Percentiles rank a stretch among this genome's conserved stretches.
Evolutionary conservation across 2,113 vertebrate species (phyloP).

Genomic region (Craseonycteris thonglongyai): DNA sequence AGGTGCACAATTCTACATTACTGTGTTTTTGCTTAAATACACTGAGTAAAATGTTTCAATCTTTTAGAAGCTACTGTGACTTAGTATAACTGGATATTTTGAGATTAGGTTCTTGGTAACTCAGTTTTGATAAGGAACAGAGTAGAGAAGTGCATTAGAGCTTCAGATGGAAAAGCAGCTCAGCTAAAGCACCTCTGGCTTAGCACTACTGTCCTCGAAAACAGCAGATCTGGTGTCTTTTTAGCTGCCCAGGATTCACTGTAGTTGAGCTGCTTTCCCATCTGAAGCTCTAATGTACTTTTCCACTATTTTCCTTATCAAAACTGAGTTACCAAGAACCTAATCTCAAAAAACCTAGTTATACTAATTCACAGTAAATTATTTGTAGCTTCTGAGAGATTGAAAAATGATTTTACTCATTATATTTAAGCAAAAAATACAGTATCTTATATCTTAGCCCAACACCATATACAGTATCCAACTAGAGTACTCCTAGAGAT

Average conservation of each 20-base stretch:
- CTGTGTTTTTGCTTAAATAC: neutral
- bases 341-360: neutral
- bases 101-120: neutral
- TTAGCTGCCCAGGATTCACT: neutral
- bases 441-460: neutral
- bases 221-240: too few species aligned
- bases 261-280: neutral
- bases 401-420: neutral
- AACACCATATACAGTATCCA: neutral
- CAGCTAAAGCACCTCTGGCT: too few species aligned
- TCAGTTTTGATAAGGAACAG: neutral
- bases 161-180: neutral
- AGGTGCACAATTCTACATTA: too few species aligned
- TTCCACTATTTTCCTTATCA: neutral
- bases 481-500: neutral
- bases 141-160: neutral
- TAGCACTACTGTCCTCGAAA: too few species aligned
- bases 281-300: neutral
- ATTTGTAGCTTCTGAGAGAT: neutral
- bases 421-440: neutral
- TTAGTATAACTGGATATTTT: neutral
- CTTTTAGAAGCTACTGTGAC: neutral
- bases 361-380: neutral
- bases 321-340: neutral
- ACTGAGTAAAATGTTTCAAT: neutral